Conservation (phyloP, 2,888 invertebrate genomes). For the Aproaerema taeniolella region DNA sequence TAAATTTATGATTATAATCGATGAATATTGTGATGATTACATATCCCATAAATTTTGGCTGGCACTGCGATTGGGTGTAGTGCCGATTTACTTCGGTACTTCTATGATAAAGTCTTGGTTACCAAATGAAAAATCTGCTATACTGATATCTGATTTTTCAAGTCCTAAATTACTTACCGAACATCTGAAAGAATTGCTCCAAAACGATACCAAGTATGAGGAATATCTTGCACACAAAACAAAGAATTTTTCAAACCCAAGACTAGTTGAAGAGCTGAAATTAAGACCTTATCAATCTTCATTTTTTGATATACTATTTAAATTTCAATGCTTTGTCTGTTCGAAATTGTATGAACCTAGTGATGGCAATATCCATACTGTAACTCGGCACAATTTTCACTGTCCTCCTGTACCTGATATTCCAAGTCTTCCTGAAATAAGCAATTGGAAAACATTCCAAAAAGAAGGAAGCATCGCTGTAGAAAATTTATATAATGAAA, state of each 20-base stretch:
- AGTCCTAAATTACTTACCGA: not conserved
- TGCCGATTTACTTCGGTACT: not conserved
- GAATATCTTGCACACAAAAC: not conserved
- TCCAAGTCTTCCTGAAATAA: too few species aligned
- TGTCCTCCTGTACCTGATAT: too few species aligned
- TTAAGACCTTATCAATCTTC: not conserved
- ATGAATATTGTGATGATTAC: not conserved
- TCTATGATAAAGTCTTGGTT: not conserved
- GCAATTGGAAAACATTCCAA: too few species aligned
- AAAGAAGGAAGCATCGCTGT: too few species aligned
- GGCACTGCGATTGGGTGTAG: not conserved
- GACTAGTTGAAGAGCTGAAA: not conserved
- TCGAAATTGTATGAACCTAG: too few species aligned
- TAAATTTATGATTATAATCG: not conserved
- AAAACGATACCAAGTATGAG: not conserved
- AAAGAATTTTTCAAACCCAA: not conserved
- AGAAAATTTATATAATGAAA: too few species aligned
- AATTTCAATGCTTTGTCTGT: not conserved
- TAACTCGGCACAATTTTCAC: too few species aligned
- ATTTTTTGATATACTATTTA: not conserved
- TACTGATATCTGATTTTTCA: not conserved
- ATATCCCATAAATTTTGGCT: not conserved
- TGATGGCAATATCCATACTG: too few species aligned
- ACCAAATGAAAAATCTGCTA: not conserved
- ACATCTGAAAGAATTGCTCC: not conserved